Base-by-base conservation (phyloP, 1,140 invertebrate genomes). In the Varroa destructor region DNA sequence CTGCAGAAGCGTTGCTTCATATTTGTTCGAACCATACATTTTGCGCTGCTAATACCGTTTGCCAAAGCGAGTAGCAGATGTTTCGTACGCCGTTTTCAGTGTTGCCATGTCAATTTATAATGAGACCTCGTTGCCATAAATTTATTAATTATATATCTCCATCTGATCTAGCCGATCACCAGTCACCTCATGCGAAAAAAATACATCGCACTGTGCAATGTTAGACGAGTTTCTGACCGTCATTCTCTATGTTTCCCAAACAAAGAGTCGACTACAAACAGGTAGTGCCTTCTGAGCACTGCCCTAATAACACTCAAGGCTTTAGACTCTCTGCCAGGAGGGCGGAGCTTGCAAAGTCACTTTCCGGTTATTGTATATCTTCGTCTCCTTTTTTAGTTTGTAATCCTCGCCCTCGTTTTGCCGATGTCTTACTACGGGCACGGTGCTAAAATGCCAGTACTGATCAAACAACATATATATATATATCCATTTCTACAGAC, bases 311-410 rank as follows among this genome's bases (percentile, higher is more conserved):
- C 3, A 8, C 8, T 8, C 46, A 3, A 8, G 46, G 8, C 46
- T 51, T 8, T 51, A 3, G 46, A 51, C 8, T 3, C 46, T 51
- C 46, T 51, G 8, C 46, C 46, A 8, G 12, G 61, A 46, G 37
- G 61, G 40, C 61, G 12, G 46, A 67, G 61, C 40, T 43, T 67
- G 61, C 61, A 40, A 67, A 67, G 61, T 67, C 61, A 67, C 61
- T 67, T 46, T 1, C 46, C 8, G 46, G 46, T 51, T 8, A 3
- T 51, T 51, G 57, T 36, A 3, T 58, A 42, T 58, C 61, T 40
- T 67, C 14, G 14, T 67, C 10, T 46, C 37, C 8, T 8, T 12
- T n/a, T 14, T 42, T 3, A 58, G 57, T 58, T 4, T 42, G 36
- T 58, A 25, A 6, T 12, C 25, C n/a, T 40, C 61, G 2, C 37